Percentiles rank a stretch among this genome's conserved stretches.
Conservation (phyloP, 2,888 invertebrate species). For the Cryptus armator region DNA sequence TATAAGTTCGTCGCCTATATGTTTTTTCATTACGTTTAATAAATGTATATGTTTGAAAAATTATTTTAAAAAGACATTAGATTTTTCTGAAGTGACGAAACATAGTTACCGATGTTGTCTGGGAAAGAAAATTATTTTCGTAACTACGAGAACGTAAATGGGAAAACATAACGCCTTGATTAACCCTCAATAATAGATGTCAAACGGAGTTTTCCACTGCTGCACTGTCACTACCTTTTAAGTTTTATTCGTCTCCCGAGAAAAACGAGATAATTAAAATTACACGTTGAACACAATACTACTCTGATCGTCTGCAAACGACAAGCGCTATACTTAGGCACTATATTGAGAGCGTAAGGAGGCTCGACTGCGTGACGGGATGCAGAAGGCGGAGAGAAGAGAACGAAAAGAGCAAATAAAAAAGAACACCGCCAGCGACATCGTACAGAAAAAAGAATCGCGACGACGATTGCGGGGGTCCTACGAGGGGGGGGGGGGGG, state of each 20-base stretch:
- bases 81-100: neutral
- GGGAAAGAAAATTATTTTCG: neutral
- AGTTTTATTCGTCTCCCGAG: neutral
- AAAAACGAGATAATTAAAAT: slow-evolving; percentile 60
- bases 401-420: slow-evolving; percentile 14
- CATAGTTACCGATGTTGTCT: no score
- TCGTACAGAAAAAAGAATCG: neutral
- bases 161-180: neutral
- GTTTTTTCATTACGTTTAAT: neutral
- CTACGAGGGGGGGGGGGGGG: neutral
- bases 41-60: neutral
- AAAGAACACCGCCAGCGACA: slow-evolving; percentile 15
- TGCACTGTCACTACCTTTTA: neutral
- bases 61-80: no score
- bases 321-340: slow-evolving; percentile 32
- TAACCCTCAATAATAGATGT: neutral
- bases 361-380: slow-evolving; percentile 52
- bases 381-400: slow-evolving; percentile 48
- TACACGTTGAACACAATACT: slow-evolving; percentile 60
- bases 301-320: slow-evolving; percentile 61
- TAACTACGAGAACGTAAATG: neutral
- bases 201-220: neutral
- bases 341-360: neutral
- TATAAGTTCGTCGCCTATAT: neutral
- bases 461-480: slow-evolving; percentile 12